Evolutionary conservation across 2,113 vertebrate species (phyloP).

Genomic region (Gavialis gangeticus): DNA sequence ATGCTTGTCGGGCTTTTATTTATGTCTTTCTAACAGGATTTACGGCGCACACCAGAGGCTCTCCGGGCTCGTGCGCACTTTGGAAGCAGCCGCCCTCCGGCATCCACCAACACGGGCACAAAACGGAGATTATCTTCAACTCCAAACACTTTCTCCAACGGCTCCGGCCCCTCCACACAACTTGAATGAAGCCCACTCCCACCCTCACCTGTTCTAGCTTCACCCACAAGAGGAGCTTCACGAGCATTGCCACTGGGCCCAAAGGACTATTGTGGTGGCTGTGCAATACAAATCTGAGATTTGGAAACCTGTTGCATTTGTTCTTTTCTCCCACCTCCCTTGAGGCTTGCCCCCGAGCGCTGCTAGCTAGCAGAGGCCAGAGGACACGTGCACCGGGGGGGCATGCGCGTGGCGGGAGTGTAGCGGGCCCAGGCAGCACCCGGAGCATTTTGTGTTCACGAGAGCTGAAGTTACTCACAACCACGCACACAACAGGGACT

Average conservation of each 20-base stretch:
- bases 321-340: neutral
- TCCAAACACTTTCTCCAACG: neutral
- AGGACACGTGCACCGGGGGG: neutral
- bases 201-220: neutral
- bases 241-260: neutral
- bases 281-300: fast-evolving
- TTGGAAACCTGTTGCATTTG: neutral
- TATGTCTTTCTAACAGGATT: slow-evolving; percentile 6
- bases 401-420: neutral
- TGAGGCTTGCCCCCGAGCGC: neutral
- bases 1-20: neutral
- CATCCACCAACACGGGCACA: fast-evolving
- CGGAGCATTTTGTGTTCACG: neutral
- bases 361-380: neutral
- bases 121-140: neutral
- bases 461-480: neutral
- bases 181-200: neutral
- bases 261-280: neutral
- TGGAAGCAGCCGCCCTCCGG: neutral
- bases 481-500: neutral
- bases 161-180: neutral
- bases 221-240: fast-evolving
- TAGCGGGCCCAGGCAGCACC: neutral
- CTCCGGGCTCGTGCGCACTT: neutral
- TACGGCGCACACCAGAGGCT: fast-evolving